These are phyloP conservation scores for Eurois occulta DNA, from an alignment of 2,888 invertebrate species.

Conservation along the genomic window DNA sequence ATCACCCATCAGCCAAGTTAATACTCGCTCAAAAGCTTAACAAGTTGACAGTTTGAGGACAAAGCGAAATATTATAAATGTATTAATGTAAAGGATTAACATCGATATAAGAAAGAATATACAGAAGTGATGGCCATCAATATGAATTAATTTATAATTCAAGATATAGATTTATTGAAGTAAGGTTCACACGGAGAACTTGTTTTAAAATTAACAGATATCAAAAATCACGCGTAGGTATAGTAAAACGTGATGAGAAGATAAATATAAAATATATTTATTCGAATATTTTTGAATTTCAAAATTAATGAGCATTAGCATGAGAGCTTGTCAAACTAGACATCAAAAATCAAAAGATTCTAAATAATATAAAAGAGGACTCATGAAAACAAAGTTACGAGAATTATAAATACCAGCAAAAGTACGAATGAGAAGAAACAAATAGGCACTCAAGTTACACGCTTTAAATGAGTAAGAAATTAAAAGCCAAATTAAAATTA, in stretches of 20 bases:
- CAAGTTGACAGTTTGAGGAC: conserved; percentile 61
- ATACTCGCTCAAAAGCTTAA: conserved; percentile 49
- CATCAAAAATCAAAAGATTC: not conserved
- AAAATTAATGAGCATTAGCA: not conserved
- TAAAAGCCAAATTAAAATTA: conserved; percentile 35
- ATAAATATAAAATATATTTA: not conserved
- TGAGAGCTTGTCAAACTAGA: not conserved
- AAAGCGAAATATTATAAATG: conserved; percentile 29
- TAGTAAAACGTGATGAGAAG: not conserved
- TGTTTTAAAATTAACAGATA: not conserved
- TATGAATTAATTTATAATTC: conserved; percentile 22
- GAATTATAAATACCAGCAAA: not conserved
- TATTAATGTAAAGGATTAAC: conserved; percentile 22
- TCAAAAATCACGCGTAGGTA: not conserved
- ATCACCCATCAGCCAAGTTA: conserved; percentile 55
- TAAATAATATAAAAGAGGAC: not conserved
- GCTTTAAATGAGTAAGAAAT: conserved; percentile 9
- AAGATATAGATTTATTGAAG: conserved; percentile 16
- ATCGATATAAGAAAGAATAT: conserved; percentile 15
- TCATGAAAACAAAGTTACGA: not conserved
- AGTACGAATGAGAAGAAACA: not conserved
- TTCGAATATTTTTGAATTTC: not conserved
- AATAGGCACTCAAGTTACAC: conserved; percentile 2
- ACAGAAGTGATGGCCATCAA: conserved; percentile 1
- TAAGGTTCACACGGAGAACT: not conserved